Evolutionary conservation across 2,113 vertebrate species (phyloP).

Genomic region (Rhineura floridana): DNA sequence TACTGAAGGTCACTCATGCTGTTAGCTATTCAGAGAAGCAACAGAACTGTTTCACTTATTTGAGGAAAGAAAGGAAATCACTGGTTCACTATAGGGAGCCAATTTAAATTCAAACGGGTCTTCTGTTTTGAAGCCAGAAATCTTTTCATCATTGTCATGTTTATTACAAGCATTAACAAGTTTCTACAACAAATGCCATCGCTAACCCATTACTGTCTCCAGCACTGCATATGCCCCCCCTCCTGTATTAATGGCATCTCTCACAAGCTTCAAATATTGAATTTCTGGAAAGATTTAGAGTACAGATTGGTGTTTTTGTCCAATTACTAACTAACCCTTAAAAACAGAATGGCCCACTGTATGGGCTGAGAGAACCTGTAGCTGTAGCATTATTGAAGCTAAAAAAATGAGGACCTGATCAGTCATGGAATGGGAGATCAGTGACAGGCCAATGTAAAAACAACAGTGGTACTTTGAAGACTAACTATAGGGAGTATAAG

Average conservation of each 20-base stretch:
- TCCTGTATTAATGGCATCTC: background rate
- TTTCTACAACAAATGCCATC: slow-evolving; percentile 40
- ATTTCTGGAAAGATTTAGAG: background rate
- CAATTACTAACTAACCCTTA: background rate
- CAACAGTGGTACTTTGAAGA: too few relatives aligned
- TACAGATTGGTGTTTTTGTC: background rate
- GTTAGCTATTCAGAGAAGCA: slow-evolving; percentile 59
- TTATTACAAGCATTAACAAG: slow-evolving; percentile 58
- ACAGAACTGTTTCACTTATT: slow-evolving; percentile 56
- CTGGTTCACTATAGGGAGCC: slow-evolving; percentile 55
- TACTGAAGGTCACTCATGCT: slow-evolving; percentile 76
- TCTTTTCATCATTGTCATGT: slow-evolving; percentile 58
- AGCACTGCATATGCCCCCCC: background rate
- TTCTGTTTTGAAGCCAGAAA: slow-evolving; percentile 64
- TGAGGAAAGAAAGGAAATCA: slow-evolving; percentile 56
- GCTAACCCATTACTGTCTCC: slow-evolving; percentile 17
- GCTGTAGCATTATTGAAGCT: background rate
- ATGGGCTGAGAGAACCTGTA: background rate
- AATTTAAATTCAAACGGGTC: slow-evolving; percentile 61
- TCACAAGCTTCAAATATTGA: background rate
- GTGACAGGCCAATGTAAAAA: too few relatives aligned
- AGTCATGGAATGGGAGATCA: background rate
- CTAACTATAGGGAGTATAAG: too few relatives aligned
- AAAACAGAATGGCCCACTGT: background rate
- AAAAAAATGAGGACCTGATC: background rate